Evolutionary conservation across 2,888 invertebrate genomes (phyloP).

Genomic region (Scaptodrosophila latifasciaeformis): DNA sequence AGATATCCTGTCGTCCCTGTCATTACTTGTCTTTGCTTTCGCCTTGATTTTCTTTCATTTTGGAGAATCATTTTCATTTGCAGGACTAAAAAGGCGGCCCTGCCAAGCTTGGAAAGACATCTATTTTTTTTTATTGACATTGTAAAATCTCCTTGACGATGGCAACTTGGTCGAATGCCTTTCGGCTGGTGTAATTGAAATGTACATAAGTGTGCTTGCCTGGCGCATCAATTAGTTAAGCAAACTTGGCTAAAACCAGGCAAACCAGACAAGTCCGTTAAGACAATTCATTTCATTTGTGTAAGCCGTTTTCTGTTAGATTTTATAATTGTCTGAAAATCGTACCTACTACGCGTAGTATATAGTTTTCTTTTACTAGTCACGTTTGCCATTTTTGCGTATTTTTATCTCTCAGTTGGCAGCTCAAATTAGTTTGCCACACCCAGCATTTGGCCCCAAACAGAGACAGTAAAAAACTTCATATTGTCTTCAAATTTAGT

Average conservation of each 20-base stretch:
- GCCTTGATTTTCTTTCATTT: no score
- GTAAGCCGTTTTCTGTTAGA: neutral
- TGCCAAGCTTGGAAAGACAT: conserved; percentile 6
- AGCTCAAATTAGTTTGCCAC: conserved; percentile 37
- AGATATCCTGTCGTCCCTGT: neutral
- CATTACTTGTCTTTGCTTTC: neutral
- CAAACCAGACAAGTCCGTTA: neutral
- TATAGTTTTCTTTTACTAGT: conserved; percentile 5
- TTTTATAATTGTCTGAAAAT: no score
- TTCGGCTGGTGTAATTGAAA: conserved; percentile 30
- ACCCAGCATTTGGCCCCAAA: no score
- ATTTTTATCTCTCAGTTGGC: conserved; percentile 57
- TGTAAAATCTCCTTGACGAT: conserved; percentile 16
- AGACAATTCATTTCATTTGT: conserved; percentile 5
- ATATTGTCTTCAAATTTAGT: no score
- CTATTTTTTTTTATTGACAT: conserved; percentile 31
- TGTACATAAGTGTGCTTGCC: conserved; percentile 42
- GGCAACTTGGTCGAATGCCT: conserved; percentile 2
- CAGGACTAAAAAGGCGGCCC: no score
- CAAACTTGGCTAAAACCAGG: conserved; percentile 34
- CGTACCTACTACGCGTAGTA: no score
- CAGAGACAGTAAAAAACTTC: neutral
- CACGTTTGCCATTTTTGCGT: conserved; percentile 2
- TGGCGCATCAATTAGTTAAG: conserved; percentile 61
- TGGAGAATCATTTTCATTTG: no score